Evolutionary conservation across 2,888 invertebrate genomes (phyloP), one percentile per base, ranked within the genome.

Genomic region (Cephus pygmeus): DNA sequence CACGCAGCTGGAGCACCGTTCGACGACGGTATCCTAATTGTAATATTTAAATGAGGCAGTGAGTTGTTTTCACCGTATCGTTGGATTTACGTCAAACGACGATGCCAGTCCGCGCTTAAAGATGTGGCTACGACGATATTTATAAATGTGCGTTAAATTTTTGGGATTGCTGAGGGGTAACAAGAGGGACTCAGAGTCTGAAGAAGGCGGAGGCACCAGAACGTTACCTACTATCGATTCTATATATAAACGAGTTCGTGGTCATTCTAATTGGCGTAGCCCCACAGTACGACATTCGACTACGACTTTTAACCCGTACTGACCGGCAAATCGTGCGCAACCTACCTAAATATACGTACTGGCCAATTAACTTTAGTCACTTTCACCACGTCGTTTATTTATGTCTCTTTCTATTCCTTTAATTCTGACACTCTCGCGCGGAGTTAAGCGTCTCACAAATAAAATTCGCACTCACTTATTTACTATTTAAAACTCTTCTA

Each of bases 221-320:
- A 36, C 75, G 68, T 69, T 34, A 69, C 76, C 73, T 76, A 78
- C 73, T 69, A 76, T 78, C 36, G 76, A 76, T 76, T 76, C 76
- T 78, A 78, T 76, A 78, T 78, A 78, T 78, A 78, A 76, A 78
- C 56, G 56, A 56, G 71, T 34, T 23, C 71, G 71, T 34, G 71
- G 34, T 71, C 71, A 34, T 71, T 71, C 30, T 71, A 71, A 56
- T 56, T 56, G 56, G 56, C 56, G 56, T 56, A 56, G 56, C 56
- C 56, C 56, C 56, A 9, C 56, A 9, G 56, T 56, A 56, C 23
- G 56, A 56, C 56, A 15, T 23, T 56, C 56, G 23, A 56, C 56
- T 56, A 56, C 56, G 56, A 56, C 56, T 56, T 56, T 56, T 56
- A 56, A 56, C 56, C 56, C 56, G 56, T 23, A 23, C 56, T 56